Conservation (phyloP, 92 coral and sea anemone species). For the Phymanthus crucifer region DNA sequence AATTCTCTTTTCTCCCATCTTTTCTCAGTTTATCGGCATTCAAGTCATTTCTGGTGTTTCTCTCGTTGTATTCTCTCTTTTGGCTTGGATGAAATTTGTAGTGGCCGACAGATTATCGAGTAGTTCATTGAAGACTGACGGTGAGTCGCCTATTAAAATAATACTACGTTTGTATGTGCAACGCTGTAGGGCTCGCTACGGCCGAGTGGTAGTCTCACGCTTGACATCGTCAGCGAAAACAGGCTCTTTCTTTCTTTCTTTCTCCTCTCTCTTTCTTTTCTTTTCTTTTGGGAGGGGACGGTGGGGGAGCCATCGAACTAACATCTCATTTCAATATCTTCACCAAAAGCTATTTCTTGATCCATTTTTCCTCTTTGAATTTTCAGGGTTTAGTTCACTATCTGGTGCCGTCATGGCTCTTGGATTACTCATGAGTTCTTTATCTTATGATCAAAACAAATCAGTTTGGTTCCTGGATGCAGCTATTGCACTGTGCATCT, state of each 20-base stretch:
- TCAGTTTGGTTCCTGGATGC: slow-evolving; percentile 84
- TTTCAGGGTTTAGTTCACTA: slow-evolving; percentile 65
- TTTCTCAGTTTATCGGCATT: slow-evolving; percentile 60
- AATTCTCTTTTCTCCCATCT: not conserved
- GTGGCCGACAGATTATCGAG: slow-evolving; percentile 76
- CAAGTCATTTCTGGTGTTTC: slow-evolving; percentile 72
- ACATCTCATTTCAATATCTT: too few species aligned
- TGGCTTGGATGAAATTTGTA: slow-evolving; percentile 76
- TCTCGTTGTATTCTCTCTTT: slow-evolving; percentile 50
- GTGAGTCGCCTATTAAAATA: slow-evolving; percentile 42
- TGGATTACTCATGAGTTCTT: slow-evolving; percentile 69
- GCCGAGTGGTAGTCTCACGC: too few species aligned
- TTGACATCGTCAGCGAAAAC: too few species aligned
- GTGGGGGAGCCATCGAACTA: too few species aligned
- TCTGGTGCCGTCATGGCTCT: slow-evolving; percentile 78
- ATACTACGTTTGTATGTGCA: too few species aligned
- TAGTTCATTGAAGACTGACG: slow-evolving; percentile 75
- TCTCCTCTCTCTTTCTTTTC: too few species aligned
- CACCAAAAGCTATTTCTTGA: not conserved
- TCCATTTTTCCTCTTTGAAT: not conserved
- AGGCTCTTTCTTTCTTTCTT: too few species aligned
- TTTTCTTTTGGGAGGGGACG: too few species aligned
- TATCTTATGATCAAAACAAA: slow-evolving; percentile 53
- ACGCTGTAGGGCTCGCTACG: too few species aligned
- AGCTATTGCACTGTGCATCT: slow-evolving; percentile 68